Evolutionary conservation across 2,797 vertebrate species (phyloP), one percentile per base, ranked within the genome.

Genomic region (Chaetophractus vellerosus): DNA sequence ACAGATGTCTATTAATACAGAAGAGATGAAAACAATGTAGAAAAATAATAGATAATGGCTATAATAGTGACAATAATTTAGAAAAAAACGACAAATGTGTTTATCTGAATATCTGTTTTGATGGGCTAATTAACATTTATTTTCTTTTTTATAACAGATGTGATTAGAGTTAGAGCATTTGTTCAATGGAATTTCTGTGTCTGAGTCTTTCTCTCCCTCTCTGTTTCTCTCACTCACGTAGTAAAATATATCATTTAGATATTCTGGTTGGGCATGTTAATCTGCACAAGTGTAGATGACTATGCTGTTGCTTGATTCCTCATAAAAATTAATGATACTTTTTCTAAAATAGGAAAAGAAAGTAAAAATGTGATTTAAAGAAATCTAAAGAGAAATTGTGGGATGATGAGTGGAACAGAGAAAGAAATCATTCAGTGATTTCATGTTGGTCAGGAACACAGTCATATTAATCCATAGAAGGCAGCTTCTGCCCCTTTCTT

Each of bases 31-130:
- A n/a, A 82, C 45, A 88, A 28, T 31, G 26, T 12, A 80, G 59
- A 88, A 85, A 31, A 82, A 87, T 15, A 75, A 75, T 45, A 85
- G 36, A 82, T 64, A 36, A 50, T 48, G 16, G 15, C 74, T 87
- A 23, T 80, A 81, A 93, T 26, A 85, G 61, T 63, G 16, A 57
- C 0, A 88, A 63, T 41, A 71, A 83, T 76, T 95, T 45, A 93
- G 74, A 80, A 92, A 92, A 92, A 92, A 92, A 95, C 50, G 41
- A 31, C 15, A 89, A 79, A 57, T 24, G 16, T 86, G 19, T 74
- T 92, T 75, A 88, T 86, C 14, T 68, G 38, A 36, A 82, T 94
- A 79, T 72, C 68, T 93, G 26, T 88, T 95, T 92, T 64, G 26
- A 88, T 75, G 4, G 33, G 26, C 9, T 52, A 23, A 63, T 88